phyloP scores from a whole-genome alignment of 2,797 vertebrate species.

The Thamnophis elegans region DNA sequence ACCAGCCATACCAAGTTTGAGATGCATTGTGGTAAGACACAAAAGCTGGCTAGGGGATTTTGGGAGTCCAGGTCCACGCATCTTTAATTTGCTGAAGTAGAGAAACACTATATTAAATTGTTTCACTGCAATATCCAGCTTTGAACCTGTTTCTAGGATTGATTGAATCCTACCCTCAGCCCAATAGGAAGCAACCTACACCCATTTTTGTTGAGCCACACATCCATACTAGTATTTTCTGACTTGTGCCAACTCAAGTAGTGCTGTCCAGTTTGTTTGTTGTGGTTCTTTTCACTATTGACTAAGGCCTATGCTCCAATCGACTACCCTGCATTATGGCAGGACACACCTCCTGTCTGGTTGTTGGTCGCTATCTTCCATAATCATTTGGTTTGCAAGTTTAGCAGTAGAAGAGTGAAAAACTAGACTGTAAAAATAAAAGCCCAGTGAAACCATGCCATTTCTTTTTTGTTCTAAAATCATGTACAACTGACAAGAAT shows the following conservation, averaged over 20 bases:
- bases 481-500: background rate
- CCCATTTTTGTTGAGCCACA: background rate
- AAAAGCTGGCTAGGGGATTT: background rate
- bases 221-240: background rate
- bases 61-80: background rate
- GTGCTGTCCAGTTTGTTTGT: background rate
- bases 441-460: background rate
- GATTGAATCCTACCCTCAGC: background rate
- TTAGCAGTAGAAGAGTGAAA: background rate
- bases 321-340: background rate
- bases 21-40: background rate
- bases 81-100: background rate
- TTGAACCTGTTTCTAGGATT: too few relatives aligned
- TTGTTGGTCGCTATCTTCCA: background rate
- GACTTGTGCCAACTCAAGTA: background rate
- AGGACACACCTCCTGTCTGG: background rate
- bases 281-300: background rate
- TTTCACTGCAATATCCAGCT: background rate
- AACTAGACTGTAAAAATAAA: background rate
- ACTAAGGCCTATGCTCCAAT: background rate
- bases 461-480: background rate
- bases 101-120: background rate
- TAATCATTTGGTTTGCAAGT: background rate
- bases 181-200: background rate
- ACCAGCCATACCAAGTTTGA: background rate